Base-by-base conservation (phyloP, 2,113 vertebrate genomes). In the Apistogramma diplotaenia region DNA sequence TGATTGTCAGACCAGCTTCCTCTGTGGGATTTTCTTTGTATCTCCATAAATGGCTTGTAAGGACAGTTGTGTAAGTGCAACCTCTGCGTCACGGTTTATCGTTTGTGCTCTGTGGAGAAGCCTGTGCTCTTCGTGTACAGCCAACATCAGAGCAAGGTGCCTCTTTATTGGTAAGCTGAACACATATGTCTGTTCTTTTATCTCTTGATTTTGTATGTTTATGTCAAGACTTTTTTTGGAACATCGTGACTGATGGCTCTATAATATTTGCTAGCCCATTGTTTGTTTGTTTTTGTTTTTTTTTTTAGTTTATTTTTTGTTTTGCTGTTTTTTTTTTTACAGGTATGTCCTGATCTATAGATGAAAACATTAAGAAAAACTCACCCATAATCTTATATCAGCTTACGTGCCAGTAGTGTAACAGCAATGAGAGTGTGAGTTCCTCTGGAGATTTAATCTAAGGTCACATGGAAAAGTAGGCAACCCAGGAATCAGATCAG, bases 1-100 rank as follows among this genome's bases (percentile, higher is more conserved):
- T 94, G 94, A 95, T 95, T 95, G 95, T 96, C 95, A 92, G 92
- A 93, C 91, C 87, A 92, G 90, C 92, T 94, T 91, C 89, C 88
- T 89, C 92, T 93, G 90, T 93, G 90, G 89, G 83, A 74, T 90
- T 90, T 89, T 92, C 85, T 91, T 91, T 90, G 87, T 89, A 87
- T 90, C 78, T 89, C 89, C 91, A 75, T 85, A 87, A 92, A 94
- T 94, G 94, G 94, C 94, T 94, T 93, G 91, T 92, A 92, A 94
- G 90, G 90, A 89, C 91, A 90, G 91, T 91, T 90, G 90, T 89
- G 82, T 91, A 91, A 89, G 94, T 92, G 91, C 93, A 94, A 94
- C 89, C 89, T 83, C 80, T 90, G 87, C 84, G 37, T 93, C 91
- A 90, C 33, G 76, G 53, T 91, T 87, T 87, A 79, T 85, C 79